Evolutionary conservation across 1,140 invertebrate genomes (phyloP).

Genomic region (Dufourea novaeangliae): DNA sequence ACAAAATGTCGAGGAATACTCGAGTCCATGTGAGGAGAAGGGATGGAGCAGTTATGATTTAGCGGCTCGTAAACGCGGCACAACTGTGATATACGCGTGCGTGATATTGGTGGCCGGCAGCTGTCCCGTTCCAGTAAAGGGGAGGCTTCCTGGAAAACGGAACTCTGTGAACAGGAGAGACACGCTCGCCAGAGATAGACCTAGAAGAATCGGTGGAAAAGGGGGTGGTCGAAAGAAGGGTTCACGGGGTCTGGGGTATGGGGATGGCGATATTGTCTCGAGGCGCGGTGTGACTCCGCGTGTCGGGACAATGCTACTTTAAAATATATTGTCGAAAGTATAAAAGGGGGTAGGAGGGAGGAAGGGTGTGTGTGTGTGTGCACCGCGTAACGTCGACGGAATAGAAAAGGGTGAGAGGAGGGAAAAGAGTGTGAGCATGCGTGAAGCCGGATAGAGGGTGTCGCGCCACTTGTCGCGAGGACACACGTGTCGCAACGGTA

Average conservation of each 20-base stretch:
- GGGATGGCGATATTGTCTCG: conserved; percentile 76
- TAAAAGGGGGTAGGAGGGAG: conserved; percentile 52
- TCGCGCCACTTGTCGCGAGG: conserved; percentile 78
- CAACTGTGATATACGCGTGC: conserved; percentile 77
- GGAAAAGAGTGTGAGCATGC: conserved; percentile 45
- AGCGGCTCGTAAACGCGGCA: conserved; percentile 76
- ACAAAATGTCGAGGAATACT: conserved; percentile 61
- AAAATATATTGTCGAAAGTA: conserved; percentile 80
- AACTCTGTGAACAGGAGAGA: conserved; percentile 53
- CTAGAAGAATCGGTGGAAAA: not conserved
- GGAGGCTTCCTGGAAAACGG: too few relatives aligned
- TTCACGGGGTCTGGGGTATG: conserved; percentile 25
- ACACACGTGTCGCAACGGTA: conserved; percentile 78
- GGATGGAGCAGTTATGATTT: conserved; percentile 72
- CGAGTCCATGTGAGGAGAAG: not conserved
- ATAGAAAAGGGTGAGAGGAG: conserved; percentile 39
- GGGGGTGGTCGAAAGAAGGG: not conserved
- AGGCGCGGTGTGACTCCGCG: conserved; percentile 64
- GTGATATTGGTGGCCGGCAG: conserved; percentile 81
- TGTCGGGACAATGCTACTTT: conserved; percentile 77
- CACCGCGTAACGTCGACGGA: conserved; percentile 15
- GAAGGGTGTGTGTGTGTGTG: too few relatives aligned
- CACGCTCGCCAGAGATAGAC: conserved; percentile 9
- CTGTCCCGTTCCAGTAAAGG: conserved; percentile 78
- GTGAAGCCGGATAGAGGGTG: conserved; percentile 62